Evolutionary conservation across 2,797 vertebrate genomes (phyloP).

Genomic region (Siniperca scherzeri): DNA sequence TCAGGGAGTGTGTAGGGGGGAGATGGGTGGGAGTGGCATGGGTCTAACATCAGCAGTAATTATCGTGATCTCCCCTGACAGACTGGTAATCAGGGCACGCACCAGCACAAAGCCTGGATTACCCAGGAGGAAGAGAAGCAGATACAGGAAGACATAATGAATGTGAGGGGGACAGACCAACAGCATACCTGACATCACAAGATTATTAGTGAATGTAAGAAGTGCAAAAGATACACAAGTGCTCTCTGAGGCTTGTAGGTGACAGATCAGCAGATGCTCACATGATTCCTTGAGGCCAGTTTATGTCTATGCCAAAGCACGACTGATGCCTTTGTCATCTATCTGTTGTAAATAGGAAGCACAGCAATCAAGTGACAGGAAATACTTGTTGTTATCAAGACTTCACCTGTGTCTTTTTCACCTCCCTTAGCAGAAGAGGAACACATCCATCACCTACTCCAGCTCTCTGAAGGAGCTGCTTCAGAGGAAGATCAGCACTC

Average conservation of each 20-base stretch:
- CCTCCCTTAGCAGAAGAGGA: constrained; percentile 79
- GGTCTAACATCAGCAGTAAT: constrained; percentile 77
- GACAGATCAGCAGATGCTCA: neutral
- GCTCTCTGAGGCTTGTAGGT: neutral
- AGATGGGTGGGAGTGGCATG: neutral
- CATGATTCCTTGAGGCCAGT: neutral
- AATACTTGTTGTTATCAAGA: neutral
- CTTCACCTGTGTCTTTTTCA: constrained; percentile 22
- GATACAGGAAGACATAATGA: constrained; percentile 34
- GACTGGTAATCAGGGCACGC: constrained; percentile 71
- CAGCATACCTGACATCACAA: constrained; percentile 1
- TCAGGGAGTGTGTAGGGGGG: constrained; percentile 25
- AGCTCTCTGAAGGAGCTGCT: constrained; percentile 88
- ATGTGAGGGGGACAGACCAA: constrained; percentile 6
- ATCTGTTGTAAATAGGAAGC: constrained; percentile 4
- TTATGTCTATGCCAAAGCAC: constrained; percentile 1
- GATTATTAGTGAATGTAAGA: neutral
- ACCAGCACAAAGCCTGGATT: constrained; percentile 76
- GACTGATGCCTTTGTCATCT: neutral
- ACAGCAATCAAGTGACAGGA: neutral
- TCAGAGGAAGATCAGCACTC: constrained; percentile 87
- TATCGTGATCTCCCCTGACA: constrained; percentile 79
- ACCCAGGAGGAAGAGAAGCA: constrained; percentile 58
- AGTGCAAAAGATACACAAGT: neutral
- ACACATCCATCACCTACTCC: constrained; percentile 86